Evolutionary conservation across 2,797 vertebrate species (phyloP).

Genomic region (Phylloscopus collybita): DNA sequence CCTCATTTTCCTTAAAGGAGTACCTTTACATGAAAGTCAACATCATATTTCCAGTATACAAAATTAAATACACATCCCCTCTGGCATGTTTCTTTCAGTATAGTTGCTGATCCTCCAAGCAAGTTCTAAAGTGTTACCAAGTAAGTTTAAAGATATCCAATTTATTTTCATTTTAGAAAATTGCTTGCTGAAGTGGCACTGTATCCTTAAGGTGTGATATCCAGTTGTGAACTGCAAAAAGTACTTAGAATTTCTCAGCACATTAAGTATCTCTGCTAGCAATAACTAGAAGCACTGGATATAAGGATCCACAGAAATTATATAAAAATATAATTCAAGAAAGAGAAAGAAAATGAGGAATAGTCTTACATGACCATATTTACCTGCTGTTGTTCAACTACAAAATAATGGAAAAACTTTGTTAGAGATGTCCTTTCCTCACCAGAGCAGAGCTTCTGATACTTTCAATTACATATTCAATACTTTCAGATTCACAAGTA

Average conservation of each 20-base stretch:
- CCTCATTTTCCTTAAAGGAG: background rate
- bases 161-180: slow-evolving; percentile 10
- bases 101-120: background rate
- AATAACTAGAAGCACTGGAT: background rate
- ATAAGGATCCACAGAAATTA: background rate
- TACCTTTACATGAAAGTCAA: background rate
- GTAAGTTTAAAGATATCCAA: background rate
- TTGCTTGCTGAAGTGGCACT: background rate
- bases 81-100: background rate
- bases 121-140: background rate
- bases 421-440: background rate
- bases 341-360: background rate
- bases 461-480: background rate
- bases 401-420: background rate
- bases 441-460: background rate
- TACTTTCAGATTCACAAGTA: background rate
- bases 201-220: background rate
- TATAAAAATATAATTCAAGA: background rate
- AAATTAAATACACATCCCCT: background rate
- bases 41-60: background rate
- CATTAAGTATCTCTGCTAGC: background rate
- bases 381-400: background rate
- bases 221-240: background rate
- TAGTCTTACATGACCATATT: background rate
- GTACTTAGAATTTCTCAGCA: background rate